A percentile compares a stretch with the other conserved stretches of the same genome.
phyloP scores from a whole-genome alignment of 1,140 invertebrate genomes.

The Solenopsis fugax region DNA sequence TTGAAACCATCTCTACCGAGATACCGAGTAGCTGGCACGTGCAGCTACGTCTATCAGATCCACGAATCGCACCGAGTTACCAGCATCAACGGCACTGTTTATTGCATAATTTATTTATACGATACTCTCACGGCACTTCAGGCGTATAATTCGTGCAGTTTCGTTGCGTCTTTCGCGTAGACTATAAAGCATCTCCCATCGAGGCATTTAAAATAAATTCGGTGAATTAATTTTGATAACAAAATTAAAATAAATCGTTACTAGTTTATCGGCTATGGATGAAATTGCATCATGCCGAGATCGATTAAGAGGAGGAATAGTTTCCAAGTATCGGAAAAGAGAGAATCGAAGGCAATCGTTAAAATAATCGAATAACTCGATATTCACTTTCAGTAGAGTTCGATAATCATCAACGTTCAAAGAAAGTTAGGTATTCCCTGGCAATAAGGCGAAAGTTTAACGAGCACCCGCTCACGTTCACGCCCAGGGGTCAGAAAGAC shows the following conservation, averaged over 20 bases:
- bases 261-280: constrained; percentile 41
- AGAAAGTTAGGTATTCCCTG: constrained; percentile 78
- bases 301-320: constrained; percentile 56
- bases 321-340: constrained; percentile 35
- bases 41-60: constrained; percentile 37
- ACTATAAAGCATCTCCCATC: background rate
- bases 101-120: constrained; percentile 25
- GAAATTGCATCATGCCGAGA: constrained; percentile 63
- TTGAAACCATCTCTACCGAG: background rate
- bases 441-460: constrained; percentile 78
- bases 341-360: constrained; percentile 66
- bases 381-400: constrained; percentile 47
- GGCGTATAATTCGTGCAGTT: background rate
- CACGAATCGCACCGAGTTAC: constrained; percentile 58
- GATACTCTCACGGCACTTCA: background rate
- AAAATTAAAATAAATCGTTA: constrained; percentile 51
- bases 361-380: constrained; percentile 75
- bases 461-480: constrained; percentile 74
- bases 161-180: background rate
- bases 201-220: constrained; percentile 12
- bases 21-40: background rate
- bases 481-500: constrained; percentile 49
- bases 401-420: constrained; percentile 79
- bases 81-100: constrained; percentile 16
- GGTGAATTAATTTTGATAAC: background rate